phyloP scores from a whole-genome alignment of 2,888 invertebrate species.

The Drosophila subquinaria region DNA sequence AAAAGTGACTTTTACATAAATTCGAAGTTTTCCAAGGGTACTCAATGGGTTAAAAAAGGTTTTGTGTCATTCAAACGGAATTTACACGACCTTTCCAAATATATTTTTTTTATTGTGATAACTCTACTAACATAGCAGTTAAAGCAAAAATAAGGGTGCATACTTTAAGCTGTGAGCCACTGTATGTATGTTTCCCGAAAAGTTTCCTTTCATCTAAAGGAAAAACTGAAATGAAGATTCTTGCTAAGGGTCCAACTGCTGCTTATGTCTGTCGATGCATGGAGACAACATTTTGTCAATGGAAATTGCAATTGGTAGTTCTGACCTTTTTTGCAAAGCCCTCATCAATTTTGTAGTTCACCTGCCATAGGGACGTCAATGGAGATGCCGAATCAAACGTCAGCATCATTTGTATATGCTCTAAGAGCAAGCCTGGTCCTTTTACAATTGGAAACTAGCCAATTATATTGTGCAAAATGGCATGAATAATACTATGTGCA shows the following conservation, averaged over 20 bases:
- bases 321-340: conserved; percentile 31
- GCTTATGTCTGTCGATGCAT: conserved; percentile 32
- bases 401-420: conserved; percentile 14
- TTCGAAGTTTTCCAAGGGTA: too few relatives aligned
- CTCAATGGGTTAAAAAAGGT: too few relatives aligned
- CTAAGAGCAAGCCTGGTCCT: conserved; percentile 1
- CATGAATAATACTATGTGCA: conserved; percentile 61
- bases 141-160: too few relatives aligned
- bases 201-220: not conserved
- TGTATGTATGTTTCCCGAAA: not conserved
- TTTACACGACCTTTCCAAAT: too few relatives aligned
- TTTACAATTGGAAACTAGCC: conserved; percentile 60
- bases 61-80: too few relatives aligned
- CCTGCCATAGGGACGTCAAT: conserved; percentile 28
- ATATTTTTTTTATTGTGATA: too few relatives aligned
- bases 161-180: too few relatives aligned
- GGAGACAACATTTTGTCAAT: conserved; percentile 26
- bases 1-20: too few relatives aligned
- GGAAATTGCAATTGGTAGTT: conserved; percentile 3
- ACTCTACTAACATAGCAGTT: too few relatives aligned
- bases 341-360: conserved; percentile 38
- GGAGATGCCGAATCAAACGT: not conserved
- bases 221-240: conserved; percentile 1
- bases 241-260: conserved; percentile 9
- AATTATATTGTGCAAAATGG: conserved; percentile 69